phyloP scores from a whole-genome alignment of 2,797 vertebrate genomes.

The Sus cebifrons region DNA sequence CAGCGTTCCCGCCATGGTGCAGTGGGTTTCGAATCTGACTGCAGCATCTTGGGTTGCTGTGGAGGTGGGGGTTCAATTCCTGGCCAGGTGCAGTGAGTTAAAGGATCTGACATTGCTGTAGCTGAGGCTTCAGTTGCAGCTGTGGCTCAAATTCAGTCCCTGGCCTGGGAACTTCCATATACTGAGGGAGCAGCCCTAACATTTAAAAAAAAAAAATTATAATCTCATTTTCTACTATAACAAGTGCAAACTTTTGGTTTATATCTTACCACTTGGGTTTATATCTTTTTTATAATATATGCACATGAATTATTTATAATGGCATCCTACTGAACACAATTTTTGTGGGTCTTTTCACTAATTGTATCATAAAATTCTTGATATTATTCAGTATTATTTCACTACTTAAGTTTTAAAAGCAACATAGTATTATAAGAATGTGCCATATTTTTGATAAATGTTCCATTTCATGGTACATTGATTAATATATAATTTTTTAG shows the following conservation, averaged over 20 bases:
- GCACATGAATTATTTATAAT: neutral
- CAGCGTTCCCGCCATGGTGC: too few relatives aligned
- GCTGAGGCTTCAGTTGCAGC: too few relatives aligned
- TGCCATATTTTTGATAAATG: constrained; percentile 7
- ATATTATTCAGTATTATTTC: constrained; percentile 24
- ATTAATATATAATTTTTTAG: neutral
- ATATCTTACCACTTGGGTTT: neutral
- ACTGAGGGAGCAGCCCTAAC: too few relatives aligned
- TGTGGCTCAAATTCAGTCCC: too few relatives aligned
- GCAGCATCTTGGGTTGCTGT: too few relatives aligned
- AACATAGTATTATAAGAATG: neutral
- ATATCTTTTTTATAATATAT: neutral
- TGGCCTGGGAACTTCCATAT: too few relatives aligned
- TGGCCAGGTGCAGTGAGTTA: too few relatives aligned
- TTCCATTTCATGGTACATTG: neutral
- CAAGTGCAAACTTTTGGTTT: neutral
- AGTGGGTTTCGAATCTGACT: too few relatives aligned
- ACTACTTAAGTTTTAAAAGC: neutral
- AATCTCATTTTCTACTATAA: neutral
- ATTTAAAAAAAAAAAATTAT: neutral
- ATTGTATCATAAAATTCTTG: constrained; percentile 1
- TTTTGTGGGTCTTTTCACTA: neutral
- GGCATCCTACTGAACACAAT: neutral
- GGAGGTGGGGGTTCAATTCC: too few relatives aligned
- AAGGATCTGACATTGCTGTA: too few relatives aligned